Evolutionary conservation across 2,888 invertebrate species (phyloP), one percentile per base, ranked within the genome.

Genomic region (Torymus aiolomorphi): DNA sequence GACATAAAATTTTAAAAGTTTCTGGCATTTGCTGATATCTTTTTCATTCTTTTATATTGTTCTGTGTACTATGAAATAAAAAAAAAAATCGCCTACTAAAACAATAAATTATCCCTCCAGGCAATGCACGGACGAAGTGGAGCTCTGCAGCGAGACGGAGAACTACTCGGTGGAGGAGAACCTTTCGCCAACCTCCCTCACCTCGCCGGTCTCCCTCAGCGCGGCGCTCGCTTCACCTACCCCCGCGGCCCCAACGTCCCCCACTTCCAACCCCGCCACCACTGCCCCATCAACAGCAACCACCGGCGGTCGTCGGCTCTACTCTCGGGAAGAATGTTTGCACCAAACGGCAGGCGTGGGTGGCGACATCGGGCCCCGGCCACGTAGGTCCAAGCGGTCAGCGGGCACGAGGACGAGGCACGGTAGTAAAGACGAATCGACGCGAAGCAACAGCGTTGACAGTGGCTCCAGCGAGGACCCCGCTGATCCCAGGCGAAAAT

Each of bases 271-370:
- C 73, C 16, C 12, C 62, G 62, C 2, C 74, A 24, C 54, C n/a
- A 11, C n/a, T 1, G 94, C 93, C 89, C 91, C 82, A 13, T 80
- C 84, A 16, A 14, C 77, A 76, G 8, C 69, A 0, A 76, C 80
- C 3, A 79, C 72, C 65, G 16, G 69, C 0, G 80, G 42, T 67
- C 83, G 94, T 94, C 92, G 93, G 86, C 93, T 94, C 74, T 95
- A 95, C 93, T 94, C 95, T 1, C 92, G 96, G 18, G 95, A 96
- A 87, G 94, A 95, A 88, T 95, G 94, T 90, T 92, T 87, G 66
- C 89, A 85, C 87, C 89, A 88, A 83, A 87, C 85, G 69, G 88
- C 89, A 1, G 91, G 92, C 79, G 91, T 92, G 0, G 90, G 95
- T 66, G 92, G 92, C 18, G 91, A 91, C 83, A 88, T 90, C 56